These are phyloP conservation scores for Orthosia gracilis DNA, from an alignment of 2,888 invertebrate species.

Conservation along the genomic window DNA sequence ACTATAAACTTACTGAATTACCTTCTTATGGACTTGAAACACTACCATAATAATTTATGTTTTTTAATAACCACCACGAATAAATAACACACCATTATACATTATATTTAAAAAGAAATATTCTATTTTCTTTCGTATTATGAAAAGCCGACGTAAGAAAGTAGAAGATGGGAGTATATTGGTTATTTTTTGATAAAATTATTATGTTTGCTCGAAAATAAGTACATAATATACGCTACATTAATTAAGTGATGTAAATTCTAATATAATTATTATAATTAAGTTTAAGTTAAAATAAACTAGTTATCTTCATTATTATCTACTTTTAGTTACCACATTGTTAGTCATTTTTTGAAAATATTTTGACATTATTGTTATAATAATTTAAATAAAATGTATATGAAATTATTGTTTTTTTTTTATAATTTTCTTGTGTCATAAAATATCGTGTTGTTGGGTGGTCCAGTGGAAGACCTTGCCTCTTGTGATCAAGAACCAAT, in stretches of 20 bases:
- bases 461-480: too few relatives aligned
- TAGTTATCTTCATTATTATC: neutral
- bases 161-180: neutral
- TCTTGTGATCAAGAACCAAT: too few relatives aligned
- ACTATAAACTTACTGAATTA: neutral
- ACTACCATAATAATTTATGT: conserved; percentile 18
- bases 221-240: too few relatives aligned
- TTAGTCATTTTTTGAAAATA: conserved; percentile 43
- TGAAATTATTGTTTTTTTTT: neutral
- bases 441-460: too few relatives aligned
- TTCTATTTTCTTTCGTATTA: too few relatives aligned
- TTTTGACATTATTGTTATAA: conserved; percentile 13
- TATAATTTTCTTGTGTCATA: too few relatives aligned
- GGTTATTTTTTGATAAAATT: neutral
- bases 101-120: too few relatives aligned
- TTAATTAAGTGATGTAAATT: neutral
- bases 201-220: conserved; percentile 1
- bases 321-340: conserved; percentile 39
- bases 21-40: neutral
- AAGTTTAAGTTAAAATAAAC: neutral
- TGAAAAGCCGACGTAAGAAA: too few relatives aligned
- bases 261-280: conserved; percentile 2
- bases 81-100: too few relatives aligned
- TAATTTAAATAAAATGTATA: conserved; percentile 2
- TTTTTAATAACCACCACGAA: neutral